A percentile compares a stretch with the other conserved stretches of the same genome.
Conservation (phyloP, 2,888 invertebrate genomes). For the Eupithecia insigniata region DNA sequence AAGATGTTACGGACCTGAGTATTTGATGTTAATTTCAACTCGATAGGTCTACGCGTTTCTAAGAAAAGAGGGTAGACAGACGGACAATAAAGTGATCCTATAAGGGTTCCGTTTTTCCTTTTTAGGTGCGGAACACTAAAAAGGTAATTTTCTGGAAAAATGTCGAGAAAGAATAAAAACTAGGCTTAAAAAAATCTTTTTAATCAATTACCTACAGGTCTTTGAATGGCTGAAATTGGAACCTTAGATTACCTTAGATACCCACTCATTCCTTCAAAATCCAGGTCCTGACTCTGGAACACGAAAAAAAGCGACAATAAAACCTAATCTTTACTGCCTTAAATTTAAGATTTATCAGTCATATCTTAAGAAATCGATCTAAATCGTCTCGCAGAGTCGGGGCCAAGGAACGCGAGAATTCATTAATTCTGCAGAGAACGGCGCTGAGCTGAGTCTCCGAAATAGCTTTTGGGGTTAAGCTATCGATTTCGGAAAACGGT, state of each 20-base stretch:
- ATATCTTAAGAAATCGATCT: neutral
- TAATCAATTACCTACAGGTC: neutral
- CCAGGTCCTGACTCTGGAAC: neutral
- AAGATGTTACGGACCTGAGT: too few relatives aligned
- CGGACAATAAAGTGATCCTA: too few relatives aligned
- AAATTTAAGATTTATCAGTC: neutral
- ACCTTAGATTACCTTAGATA: neutral
- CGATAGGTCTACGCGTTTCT: too few relatives aligned
- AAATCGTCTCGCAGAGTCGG: neutral
- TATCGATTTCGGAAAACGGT: slow-evolving; percentile 32
- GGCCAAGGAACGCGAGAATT: slow-evolving; percentile 16
- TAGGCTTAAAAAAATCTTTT: neutral
- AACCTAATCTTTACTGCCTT: neutral
- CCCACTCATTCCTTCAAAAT: slow-evolving; percentile 5
- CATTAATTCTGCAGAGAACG: slow-evolving; percentile 28
- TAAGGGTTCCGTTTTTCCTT: too few relatives aligned
- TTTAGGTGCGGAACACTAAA: too few relatives aligned
- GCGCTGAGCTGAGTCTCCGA: slow-evolving; percentile 22
- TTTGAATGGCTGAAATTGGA: neutral
- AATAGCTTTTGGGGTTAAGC: slow-evolving; percentile 35
- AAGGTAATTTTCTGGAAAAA: neutral
- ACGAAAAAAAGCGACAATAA: neutral
- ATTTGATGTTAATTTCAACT: too few relatives aligned
- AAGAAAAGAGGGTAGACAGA: too few relatives aligned
- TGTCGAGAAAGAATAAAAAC: neutral